A percentile compares a stretch with the other conserved stretches of the same genome.
Evolutionary conservation across 2,113 vertebrate species (phyloP).

Genomic region (Ariopsis seemanni): DNA sequence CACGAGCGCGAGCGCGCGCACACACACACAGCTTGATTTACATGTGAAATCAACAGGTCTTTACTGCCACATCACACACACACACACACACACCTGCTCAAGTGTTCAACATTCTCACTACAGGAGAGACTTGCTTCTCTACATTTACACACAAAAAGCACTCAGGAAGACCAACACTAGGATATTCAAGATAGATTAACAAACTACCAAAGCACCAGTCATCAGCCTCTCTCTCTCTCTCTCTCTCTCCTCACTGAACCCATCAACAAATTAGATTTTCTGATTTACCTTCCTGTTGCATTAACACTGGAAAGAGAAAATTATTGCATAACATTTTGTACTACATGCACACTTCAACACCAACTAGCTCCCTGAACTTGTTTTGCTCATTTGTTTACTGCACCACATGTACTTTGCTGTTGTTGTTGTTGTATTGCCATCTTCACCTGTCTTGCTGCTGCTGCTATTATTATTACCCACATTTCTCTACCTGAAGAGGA

Average conservation of each 20-base stretch:
- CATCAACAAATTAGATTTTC: neutral
- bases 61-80: neutral
- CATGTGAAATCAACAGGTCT: neutral
- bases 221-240: no score
- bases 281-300: neutral
- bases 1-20: neutral
- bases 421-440: no score
- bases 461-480: no score
- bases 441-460: no score
- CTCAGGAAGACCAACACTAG: neutral
- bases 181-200: neutral
- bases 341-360: no score
- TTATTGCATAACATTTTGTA: no score
- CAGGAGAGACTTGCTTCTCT: neutral
- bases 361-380: no score
- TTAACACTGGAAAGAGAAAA: no score
- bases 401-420: no score
- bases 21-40: neutral
- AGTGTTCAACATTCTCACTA: neutral
- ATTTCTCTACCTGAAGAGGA: no score
- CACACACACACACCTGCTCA: neutral
- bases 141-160: neutral
- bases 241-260: neutral
- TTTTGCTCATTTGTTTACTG: no score
- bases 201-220: neutral